Evolutionary conservation across 2,888 invertebrate species (phyloP), one percentile per base, ranked within the genome.

Genomic region (Craniophora ligustri): DNA sequence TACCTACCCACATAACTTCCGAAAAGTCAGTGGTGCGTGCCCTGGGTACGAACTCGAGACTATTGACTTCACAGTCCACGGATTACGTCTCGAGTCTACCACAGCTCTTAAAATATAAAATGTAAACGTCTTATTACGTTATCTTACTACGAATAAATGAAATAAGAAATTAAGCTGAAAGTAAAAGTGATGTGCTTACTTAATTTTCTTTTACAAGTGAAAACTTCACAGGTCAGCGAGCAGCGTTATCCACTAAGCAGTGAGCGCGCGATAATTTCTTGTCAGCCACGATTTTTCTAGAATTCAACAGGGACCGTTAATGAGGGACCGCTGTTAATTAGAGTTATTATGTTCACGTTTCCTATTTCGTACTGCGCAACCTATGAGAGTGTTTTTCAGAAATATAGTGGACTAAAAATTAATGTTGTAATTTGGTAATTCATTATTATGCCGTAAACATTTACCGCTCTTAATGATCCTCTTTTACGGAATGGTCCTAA

Each of bases 281-380:
- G 64, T 68, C 67, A 47, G 64, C 54, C 57, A 66, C 61, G 45
- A 62, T 66, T 70, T 70, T 75, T 64, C 50, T 61, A 53, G 58
- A 60, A 67, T 65, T 61, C 59, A 49, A 48, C 51, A 49, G 57
- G 45, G 56, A 60, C 46, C 59, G 60, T 63, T 78, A 79, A 76
- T 76, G 67, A 75, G 73, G 51, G 48, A 50, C 53, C 18, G 46
- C 23, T 63, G 48, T 50, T 72, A 72, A 75, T 70, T 71, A 72
- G 67, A 53, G 62, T 67, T 66, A 72, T 70, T 70, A 67, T 69
- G 51, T 59, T 54, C 64, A 71, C 64, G 60, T 72, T 65, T 66
- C 14, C 18, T 53, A 57, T 18, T 38, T 44, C n/a, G 50, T 13
- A 34, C 11, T 19, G 19, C 11, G 5, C 5, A 39, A 26, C 15